Evolutionary conservation across 2,888 invertebrate genomes (phyloP).

Genomic region (Omphaloscelis lunosa): DNA sequence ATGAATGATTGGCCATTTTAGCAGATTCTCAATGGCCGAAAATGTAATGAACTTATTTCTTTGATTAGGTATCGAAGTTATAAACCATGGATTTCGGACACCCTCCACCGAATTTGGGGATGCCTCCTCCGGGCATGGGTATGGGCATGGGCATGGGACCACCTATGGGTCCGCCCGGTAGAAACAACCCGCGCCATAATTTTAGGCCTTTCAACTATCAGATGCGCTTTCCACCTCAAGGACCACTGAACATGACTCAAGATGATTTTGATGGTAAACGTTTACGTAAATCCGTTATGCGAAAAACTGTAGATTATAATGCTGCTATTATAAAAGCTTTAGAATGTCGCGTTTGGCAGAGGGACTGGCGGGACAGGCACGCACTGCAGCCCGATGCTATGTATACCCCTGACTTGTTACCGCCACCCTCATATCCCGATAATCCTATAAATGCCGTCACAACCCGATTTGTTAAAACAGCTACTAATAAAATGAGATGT

Average conservation of each 20-base stretch:
- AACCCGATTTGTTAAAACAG: slow-evolving; percentile 99
- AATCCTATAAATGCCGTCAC: slow-evolving; percentile 99
- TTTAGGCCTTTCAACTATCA: slow-evolving; percentile 89
- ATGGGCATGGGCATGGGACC: slow-evolving; percentile 82
- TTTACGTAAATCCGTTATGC: slow-evolving; percentile 98
- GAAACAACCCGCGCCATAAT: slow-evolving; percentile 88
- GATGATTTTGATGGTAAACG: slow-evolving; percentile 99
- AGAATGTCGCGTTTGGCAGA: slow-evolving; percentile 98
- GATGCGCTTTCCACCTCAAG: slow-evolving; percentile 89
- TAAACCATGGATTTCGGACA: slow-evolving; percentile 88
- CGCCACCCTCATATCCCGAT: slow-evolving; percentile 98
- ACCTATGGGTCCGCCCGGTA: slow-evolving; percentile 80
- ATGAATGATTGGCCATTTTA: slow-evolving; percentile 65
- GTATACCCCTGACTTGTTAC: slow-evolving; percentile 97
- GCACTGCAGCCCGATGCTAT: slow-evolving; percentile 98
- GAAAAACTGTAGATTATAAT: slow-evolving; percentile 99
- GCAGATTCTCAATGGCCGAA: slow-evolving; percentile 62
- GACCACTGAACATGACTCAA: slow-evolving; percentile 93
- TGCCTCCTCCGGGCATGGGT: slow-evolving; percentile 85
- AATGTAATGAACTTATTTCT: slow-evolving; percentile 83
- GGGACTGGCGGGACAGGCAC: slow-evolving; percentile 97
- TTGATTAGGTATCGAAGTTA: slow-evolving; percentile 87
- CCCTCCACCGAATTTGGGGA: slow-evolving; percentile 86
- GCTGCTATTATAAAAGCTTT: slow-evolving; percentile 97
- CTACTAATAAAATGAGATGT: slow-evolving; percentile 99